Conservation (phyloP, 2,113 vertebrate species). For the Irena cyanogastra region DNA sequence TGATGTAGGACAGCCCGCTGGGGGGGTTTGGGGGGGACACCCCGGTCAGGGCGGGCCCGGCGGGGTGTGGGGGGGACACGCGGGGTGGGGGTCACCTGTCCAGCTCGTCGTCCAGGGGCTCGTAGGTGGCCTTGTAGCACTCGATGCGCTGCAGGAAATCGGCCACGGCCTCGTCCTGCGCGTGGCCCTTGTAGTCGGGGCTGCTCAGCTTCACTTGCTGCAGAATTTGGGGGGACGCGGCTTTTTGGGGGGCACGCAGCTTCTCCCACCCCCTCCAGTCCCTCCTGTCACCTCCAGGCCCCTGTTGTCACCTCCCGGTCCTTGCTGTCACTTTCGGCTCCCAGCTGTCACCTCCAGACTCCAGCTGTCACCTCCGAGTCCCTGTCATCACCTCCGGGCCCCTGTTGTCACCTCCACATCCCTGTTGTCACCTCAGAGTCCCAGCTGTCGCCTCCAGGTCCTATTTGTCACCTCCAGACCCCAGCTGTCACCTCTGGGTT, state of each 20-base stretch:
- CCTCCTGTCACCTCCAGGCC: too few species aligned
- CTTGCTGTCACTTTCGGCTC: too few species aligned
- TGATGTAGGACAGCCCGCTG: slow-evolving; percentile 88
- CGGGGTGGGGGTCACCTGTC: slow-evolving; percentile 75
- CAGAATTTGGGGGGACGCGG: too few species aligned
- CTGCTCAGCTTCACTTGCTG: slow-evolving; percentile 92
- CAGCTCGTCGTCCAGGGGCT: slow-evolving; percentile 81
- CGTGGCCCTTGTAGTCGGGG: slow-evolving; percentile 83
- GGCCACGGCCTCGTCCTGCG: slow-evolving; percentile 81
- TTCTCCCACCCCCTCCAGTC: too few species aligned
- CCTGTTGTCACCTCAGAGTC: too few species aligned
- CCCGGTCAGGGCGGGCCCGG: neutral
- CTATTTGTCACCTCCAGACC: too few species aligned
- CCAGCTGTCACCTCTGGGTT: too few species aligned
- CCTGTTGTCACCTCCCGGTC: too few species aligned
- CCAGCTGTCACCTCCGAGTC: too few species aligned
- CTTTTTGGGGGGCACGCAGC: neutral
- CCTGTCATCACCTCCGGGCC: too few species aligned
- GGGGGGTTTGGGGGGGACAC: rapidly evolving
- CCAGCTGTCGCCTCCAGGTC: neutral
- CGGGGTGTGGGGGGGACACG: rapidly evolving
- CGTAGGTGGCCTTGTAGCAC: slow-evolving; percentile 84
- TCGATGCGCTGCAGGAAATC: slow-evolving; percentile 90
- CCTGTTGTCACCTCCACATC: too few species aligned
- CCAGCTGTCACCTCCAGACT: too few species aligned